Evolutionary conservation across 2,888 invertebrate genomes (phyloP).

Genomic region (Tachina lurida): DNA sequence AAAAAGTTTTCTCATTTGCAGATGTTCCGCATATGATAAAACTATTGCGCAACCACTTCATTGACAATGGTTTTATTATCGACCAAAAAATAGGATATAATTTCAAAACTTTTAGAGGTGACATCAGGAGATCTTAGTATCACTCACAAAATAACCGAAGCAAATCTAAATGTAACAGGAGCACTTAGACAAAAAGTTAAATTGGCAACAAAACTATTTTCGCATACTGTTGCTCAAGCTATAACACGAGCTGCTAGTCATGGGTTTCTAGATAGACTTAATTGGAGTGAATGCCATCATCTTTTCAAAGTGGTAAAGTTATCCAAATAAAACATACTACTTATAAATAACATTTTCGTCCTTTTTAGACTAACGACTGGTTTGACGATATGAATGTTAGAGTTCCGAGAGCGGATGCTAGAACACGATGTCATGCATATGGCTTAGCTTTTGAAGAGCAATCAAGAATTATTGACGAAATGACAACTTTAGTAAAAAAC

Average conservation of each 20-base stretch:
- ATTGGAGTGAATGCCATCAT: conserved; percentile 57
- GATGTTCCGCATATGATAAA: conserved; percentile 5
- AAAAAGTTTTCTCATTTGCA: conserved; percentile 16
- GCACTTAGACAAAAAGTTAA: conserved; percentile 64
- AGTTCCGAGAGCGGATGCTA: conserved; percentile 26
- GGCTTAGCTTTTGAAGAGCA: conserved; percentile 59
- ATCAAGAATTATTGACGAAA: conserved; percentile 54
- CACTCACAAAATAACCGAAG: conserved; percentile 10
- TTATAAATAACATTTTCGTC: neutral
- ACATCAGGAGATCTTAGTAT: conserved; percentile 18
- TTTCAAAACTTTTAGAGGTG: conserved; percentile 22
- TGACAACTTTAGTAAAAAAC: conserved; percentile 49
- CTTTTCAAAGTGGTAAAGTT: conserved; percentile 53
- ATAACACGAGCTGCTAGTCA: conserved; percentile 62
- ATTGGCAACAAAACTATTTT: conserved; percentile 69
- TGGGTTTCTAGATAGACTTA: conserved; percentile 33
- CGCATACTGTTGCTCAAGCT: conserved; percentile 60
- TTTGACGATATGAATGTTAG: conserved; percentile 66
- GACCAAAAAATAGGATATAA: conserved; percentile 10
- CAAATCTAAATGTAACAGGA: conserved; percentile 16
- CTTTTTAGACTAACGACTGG: conserved; percentile 68
- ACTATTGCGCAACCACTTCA: conserved; percentile 11
- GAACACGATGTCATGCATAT: conserved; percentile 51
- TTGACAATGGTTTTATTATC: conserved; percentile 19
- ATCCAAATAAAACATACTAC: neutral